Conservation (phyloP, 2,888 invertebrate genomes). For the Drosophila cognata region DNA sequence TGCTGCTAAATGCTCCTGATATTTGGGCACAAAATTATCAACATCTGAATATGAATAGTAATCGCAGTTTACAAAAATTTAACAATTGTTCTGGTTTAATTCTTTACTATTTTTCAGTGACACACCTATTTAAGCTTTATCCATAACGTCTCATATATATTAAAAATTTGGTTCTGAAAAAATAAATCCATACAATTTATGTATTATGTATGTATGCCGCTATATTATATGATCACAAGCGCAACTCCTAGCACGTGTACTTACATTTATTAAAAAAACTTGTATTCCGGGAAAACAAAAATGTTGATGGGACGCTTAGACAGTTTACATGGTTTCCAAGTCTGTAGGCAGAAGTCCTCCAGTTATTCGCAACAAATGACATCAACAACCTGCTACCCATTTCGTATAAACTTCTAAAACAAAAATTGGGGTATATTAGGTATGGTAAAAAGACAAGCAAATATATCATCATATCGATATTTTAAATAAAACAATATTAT, state of each 20-base stretch:
- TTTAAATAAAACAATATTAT: neutral
- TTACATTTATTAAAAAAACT: constrained; percentile 91
- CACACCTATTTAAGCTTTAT: neutral
- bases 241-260: constrained; percentile 64
- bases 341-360: neutral
- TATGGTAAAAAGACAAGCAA: neutral
- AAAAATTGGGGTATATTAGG: neutral
- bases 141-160: neutral
- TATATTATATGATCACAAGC: neutral
- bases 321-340: constrained; percentile 5
- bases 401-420: constrained; percentile 6
- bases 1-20: neutral
- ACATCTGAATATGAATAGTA: neutral
- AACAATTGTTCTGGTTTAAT: accelerated
- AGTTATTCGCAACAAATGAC: neutral
- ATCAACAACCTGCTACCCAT: constrained; percentile 23
- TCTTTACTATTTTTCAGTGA: neutral
- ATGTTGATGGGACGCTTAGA: neutral
- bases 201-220: neutral
- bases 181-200: neutral
- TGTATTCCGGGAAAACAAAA: constrained; percentile 73
- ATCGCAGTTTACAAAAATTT: neutral
- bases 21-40: neutral
- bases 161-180: neutral
- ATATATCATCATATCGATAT: neutral